phyloP scores from a whole-genome alignment of 2,797 vertebrate species.

The Brachymystax lenok region DNA sequence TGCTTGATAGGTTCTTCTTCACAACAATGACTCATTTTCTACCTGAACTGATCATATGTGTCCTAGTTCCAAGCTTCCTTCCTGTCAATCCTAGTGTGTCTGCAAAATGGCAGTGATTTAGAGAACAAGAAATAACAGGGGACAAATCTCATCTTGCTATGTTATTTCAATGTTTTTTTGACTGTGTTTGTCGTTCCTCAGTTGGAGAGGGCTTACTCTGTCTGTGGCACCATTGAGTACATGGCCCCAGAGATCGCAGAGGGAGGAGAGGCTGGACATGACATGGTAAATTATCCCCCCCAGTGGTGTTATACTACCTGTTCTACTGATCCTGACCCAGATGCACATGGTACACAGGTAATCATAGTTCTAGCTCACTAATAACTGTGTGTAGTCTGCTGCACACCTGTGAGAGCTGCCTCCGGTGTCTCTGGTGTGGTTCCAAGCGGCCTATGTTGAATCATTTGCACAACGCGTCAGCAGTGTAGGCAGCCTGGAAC shows the following conservation, averaged over 20 bases:
- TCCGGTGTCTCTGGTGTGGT: neutral
- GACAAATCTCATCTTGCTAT: neutral
- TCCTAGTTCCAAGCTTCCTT: neutral
- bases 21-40: neutral
- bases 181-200: constrained; percentile 45
- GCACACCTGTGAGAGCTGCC: neutral
- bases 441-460: neutral
- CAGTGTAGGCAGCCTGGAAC: neutral
- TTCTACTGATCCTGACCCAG: neutral
- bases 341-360: neutral
- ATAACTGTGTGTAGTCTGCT: constrained; percentile 1
- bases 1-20: neutral
- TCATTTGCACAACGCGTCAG: neutral
- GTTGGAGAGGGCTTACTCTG: constrained; percentile 93
- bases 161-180: neutral
- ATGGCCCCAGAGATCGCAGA: constrained; percentile 98
- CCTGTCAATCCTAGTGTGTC: neutral
- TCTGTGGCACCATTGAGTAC: constrained; percentile 98
- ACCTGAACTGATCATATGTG: neutral
- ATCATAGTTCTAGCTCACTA: neutral
- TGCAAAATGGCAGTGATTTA: neutral
- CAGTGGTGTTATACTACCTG: neutral
- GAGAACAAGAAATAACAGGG: neutral
- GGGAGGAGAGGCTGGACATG: constrained; percentile 93
- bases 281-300: constrained; percentile 82